Conservation (phyloP, 2,888 invertebrate species). For the Acrobasis repandana region DNA sequence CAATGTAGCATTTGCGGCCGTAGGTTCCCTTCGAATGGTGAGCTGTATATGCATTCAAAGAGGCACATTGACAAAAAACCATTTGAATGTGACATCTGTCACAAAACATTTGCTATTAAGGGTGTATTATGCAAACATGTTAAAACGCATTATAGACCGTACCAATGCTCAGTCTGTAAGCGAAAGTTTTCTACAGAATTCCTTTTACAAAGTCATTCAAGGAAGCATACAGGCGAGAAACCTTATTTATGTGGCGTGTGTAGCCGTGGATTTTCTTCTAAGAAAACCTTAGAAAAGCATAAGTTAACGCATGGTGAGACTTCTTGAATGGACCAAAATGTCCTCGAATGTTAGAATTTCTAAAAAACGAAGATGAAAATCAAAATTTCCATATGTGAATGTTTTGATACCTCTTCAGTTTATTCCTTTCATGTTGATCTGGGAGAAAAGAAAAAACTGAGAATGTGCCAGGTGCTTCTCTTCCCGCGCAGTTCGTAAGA, state of each 20-base stretch:
- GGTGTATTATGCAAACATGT: neutral
- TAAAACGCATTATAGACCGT: neutral
- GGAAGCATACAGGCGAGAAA: neutral
- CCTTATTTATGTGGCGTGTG: neutral
- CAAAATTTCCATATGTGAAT: too few species aligned
- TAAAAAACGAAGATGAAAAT: too few species aligned
- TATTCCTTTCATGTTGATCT: too few species aligned
- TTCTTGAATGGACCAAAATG: neutral
- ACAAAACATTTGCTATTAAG: neutral
- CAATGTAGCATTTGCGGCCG: conserved; percentile 4
- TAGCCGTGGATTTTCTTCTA: neutral
- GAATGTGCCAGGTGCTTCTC: too few species aligned
- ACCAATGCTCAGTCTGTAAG: neutral
- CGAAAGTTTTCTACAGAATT: neutral
- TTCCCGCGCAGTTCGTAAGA: too few species aligned
- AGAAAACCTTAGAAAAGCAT: neutral
- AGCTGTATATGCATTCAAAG: neutral
- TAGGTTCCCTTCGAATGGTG: neutral
- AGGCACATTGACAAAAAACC: conserved; percentile 1
- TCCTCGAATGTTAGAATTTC: too few species aligned
- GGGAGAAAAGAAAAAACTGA: too few species aligned
- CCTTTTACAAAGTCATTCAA: neutral
- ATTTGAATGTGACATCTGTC: conserved; percentile 8
- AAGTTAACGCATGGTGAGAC: neutral
- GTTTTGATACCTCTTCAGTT: too few species aligned